Percentiles rank a stretch among this genome's conserved stretches.
Evolutionary conservation across 2,113 vertebrate genomes (phyloP).

Genomic region (Sialia sialis): DNA sequence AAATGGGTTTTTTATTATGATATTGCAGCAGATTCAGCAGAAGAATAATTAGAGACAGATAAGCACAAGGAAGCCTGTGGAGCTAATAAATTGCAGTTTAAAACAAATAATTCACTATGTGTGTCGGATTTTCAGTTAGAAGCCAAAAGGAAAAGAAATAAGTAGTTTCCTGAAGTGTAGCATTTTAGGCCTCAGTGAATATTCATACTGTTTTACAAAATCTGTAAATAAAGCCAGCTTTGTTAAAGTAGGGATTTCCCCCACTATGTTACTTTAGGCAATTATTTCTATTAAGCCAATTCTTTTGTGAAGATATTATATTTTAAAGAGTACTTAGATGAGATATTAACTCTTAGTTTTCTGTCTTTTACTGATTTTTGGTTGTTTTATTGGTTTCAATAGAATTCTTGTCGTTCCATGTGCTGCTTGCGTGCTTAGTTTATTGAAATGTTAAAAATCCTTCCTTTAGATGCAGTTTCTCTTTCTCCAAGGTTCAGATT

Average conservation of each 20-base stretch:
- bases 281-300: not conserved
- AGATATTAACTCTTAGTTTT: not conserved
- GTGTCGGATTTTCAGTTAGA: not conserved
- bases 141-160: not conserved
- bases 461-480: not conserved
- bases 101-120: not conserved
- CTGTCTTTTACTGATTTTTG: not conserved
- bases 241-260: not conserved
- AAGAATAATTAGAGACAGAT: slow-evolving; percentile 18
- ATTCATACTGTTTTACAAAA: not conserved
- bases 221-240: not conserved
- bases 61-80: not conserved
- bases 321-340: not conserved
- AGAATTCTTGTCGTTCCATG: not conserved
- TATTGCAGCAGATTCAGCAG: slow-evolving; percentile 5
- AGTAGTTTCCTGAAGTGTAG: not conserved
- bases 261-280: not conserved
- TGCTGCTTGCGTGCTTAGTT: not conserved
- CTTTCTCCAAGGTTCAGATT: not conserved
- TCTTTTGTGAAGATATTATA: fast-evolving
- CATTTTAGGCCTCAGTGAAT: not conserved
- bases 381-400: not conserved
- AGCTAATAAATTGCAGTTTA: slow-evolving; percentile 7
- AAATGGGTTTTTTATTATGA: slow-evolving; percentile 10
- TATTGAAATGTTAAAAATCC: not conserved